Evolutionary conservation across 2,888 invertebrate species (phyloP).

Genomic region (Nemurella pictetii): DNA sequence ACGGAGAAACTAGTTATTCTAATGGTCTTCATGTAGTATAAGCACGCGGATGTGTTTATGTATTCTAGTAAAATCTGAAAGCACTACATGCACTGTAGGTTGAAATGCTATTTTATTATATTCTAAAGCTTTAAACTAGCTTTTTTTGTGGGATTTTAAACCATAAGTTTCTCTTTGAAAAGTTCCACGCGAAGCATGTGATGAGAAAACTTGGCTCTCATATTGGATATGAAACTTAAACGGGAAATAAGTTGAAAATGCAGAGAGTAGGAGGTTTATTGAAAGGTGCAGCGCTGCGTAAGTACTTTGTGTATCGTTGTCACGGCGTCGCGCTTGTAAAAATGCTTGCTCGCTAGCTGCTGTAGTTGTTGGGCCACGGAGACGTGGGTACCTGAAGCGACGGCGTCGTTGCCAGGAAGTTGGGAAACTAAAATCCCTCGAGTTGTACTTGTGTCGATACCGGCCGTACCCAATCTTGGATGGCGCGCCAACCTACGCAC

Average conservation of each 20-base stretch:
- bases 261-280: not conserved
- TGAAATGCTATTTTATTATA: not conserved
- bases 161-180: not conserved
- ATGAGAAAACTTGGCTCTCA: not conserved
- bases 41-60: not conserved
- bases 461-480: not conserved
- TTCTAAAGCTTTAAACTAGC: not conserved
- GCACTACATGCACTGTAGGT: not conserved
- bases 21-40: not conserved
- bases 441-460: not conserved
- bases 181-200: not conserved
- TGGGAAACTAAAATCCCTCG: not conserved
- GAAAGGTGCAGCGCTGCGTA: not conserved
- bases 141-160: not conserved
- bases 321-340: not conserved
- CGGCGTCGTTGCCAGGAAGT: not conserved
- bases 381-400: too few species aligned
- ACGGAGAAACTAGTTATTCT: not conserved
- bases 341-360: too few species aligned
- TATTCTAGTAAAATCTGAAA: not conserved
- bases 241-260: not conserved
- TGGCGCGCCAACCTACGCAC: not conserved
- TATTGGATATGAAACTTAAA: not conserved
- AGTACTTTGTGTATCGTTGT: not conserved
- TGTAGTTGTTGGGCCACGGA: too few species aligned